Evolutionary conservation across 2,113 vertebrate species (phyloP).

Genomic region (Fregata magnificens): DNA sequence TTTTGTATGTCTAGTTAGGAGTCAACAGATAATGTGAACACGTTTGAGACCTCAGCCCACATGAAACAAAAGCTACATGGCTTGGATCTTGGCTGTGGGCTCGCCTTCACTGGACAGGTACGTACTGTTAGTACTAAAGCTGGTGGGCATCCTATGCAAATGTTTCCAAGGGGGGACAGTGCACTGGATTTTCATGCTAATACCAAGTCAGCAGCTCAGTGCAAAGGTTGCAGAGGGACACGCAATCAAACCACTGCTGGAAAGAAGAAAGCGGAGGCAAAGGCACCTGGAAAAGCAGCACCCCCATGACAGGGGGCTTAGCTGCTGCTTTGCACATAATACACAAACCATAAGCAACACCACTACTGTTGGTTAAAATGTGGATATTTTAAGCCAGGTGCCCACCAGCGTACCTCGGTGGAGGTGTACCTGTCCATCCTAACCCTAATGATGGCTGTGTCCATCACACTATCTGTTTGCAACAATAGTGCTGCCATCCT

Average conservation of each 20-base stretch:
- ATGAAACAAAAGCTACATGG: fast-evolving
- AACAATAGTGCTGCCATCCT: neutral
- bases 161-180: neutral
- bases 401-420: fast-evolving
- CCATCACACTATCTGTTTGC: neutral
- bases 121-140: neutral
- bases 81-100: neutral
- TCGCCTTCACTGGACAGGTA: neutral
- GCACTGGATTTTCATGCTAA: neutral
- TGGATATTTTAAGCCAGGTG: neutral
- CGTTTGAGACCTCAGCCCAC: neutral
- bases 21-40: fast-evolving
- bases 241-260: neutral
- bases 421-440: neutral
- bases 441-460: fast-evolving
- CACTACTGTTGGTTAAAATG: neutral
- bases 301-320: neutral
- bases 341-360: neutral
- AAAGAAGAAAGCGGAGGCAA: neutral
- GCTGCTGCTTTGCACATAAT: neutral
- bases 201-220: neutral
- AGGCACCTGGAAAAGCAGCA: neutral
- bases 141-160: neutral
- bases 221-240: neutral
- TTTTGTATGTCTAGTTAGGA: neutral